Percentiles rank a stretch among this genome's conserved stretches.
phyloP scores from a whole-genome alignment of 2,797 vertebrate genomes.

The Picus viridis region DNA sequence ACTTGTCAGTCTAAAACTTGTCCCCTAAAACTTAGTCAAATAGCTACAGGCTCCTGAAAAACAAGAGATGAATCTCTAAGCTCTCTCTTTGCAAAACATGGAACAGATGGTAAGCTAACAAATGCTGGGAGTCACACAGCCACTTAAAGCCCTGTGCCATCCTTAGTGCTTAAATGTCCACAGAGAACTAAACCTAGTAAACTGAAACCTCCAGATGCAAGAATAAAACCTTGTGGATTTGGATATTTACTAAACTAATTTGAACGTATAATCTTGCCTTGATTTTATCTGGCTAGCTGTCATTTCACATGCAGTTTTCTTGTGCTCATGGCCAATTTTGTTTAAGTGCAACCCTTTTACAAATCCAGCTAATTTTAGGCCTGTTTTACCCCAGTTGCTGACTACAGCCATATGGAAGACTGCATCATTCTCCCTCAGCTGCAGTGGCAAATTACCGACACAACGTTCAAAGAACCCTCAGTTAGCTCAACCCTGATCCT shows the following conservation, averaged over 20 bases:
- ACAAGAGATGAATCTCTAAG: background rate
- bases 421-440: background rate
- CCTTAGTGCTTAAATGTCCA: background rate
- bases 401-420: background rate
- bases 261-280: background rate
- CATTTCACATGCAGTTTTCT: background rate
- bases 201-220: background rate
- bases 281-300: background rate
- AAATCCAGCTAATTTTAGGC: slow-evolving; percentile 11
- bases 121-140: background rate
- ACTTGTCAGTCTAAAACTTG: background rate
- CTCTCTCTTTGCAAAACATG: background rate
- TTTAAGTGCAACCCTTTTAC: background rate
- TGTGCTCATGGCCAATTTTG: background rate
- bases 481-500: background rate
- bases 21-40: background rate
- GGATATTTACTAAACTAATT: background rate
- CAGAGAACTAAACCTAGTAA: background rate
- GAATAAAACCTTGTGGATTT: background rate
- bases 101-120: background rate
- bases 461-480: background rate
- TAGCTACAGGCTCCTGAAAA: background rate
- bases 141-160: background rate
- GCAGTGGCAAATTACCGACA: background rate
- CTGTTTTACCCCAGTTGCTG: background rate